Base-by-base conservation (phyloP, 2,888 invertebrate genomes). In the Aelia acuminata region DNA sequence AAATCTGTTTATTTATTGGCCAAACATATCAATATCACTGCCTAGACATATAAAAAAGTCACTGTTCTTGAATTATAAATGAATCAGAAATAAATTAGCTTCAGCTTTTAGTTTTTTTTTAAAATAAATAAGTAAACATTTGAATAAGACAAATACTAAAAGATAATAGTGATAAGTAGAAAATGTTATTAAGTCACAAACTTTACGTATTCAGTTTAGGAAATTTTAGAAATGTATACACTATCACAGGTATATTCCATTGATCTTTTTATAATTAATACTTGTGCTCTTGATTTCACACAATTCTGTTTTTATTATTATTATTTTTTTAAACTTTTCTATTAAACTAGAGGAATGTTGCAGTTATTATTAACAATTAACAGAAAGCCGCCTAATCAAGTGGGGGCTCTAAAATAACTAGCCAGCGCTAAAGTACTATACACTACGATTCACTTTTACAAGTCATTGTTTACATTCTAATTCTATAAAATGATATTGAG, bases 341-440 rank as follows among this genome's bases (percentile, higher is more conserved):
- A 47, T 80, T 80, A 80, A 80, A 80, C 80, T 80, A 80, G 43
- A 80, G 80, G 80, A 80, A 80, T 80, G 80, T 80, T n/a, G 80
- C 80, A 80, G 80, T n/a, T 47, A 47, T 80, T 47, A 80, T 39
- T 80, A 80, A 80, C 43, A 80, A 43, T 80, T 47, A 80, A 80
- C 43, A 22, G 15, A 43, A 80, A 80, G n/a, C 80, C 80, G 18
- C 63, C 35, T 43, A 80, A 43, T n/a, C 63, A 70, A 35, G 31
- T 80, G 39, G 80, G 43, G 80, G 80, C 43, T 80, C 43, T 80
- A 80, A 80, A 80, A 47, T 80, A 80, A 43, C 80, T 80, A 80
- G 80, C 7, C 80, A 47, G 80, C 43, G 3, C 80, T 80, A 80
- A 80, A 47, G 63, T 80, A 43, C 80, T 80, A 80, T 31, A 80